Conservation (phyloP, 2,888 invertebrate genomes). For the Drosophila borealis region DNA sequence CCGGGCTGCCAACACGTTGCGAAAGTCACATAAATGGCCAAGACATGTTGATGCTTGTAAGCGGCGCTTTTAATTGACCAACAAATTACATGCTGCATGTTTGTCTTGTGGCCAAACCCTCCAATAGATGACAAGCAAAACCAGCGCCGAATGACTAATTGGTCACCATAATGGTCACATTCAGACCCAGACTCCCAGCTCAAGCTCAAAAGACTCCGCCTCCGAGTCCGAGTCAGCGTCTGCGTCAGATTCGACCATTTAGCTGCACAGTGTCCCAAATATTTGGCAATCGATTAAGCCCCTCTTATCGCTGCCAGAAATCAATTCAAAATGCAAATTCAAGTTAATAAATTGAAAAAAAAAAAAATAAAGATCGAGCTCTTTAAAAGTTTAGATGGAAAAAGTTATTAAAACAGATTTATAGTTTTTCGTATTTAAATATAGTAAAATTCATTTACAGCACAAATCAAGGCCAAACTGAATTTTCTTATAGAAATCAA, state of each 20-base stretch:
- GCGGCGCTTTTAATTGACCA: conserved; percentile 78
- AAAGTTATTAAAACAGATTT: background rate
- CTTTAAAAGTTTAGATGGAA: too few species aligned
- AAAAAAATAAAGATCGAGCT: background rate
- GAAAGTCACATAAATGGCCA: conserved; percentile 62
- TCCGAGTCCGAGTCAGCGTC: conserved; percentile 15
- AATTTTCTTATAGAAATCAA: too few species aligned
- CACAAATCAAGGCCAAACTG: too few species aligned
- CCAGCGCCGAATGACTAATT: conserved; percentile 77
- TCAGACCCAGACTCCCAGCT: conserved; percentile 29
- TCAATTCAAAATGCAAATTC: conserved; percentile 5
- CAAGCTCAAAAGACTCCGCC: conserved; percentile 10
- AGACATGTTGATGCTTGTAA: conserved; percentile 72
- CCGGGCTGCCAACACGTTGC: conserved; percentile 45
- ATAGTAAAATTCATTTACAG: too few species aligned
- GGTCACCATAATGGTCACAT: conserved; percentile 76
- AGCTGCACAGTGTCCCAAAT: conserved; percentile 38
- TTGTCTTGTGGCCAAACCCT: conserved; percentile 72
- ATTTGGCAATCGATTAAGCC: conserved; percentile 6
- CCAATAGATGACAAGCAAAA: conserved; percentile 75
- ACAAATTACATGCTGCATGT: conserved; percentile 75
- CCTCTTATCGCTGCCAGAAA: background rate
- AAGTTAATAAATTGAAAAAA: background rate
- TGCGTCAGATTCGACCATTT: conserved; percentile 16
- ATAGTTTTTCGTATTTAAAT: background rate